Evolutionary conservation across 2,113 vertebrate species (phyloP).

Genomic region (Nycticebus coucang): DNA sequence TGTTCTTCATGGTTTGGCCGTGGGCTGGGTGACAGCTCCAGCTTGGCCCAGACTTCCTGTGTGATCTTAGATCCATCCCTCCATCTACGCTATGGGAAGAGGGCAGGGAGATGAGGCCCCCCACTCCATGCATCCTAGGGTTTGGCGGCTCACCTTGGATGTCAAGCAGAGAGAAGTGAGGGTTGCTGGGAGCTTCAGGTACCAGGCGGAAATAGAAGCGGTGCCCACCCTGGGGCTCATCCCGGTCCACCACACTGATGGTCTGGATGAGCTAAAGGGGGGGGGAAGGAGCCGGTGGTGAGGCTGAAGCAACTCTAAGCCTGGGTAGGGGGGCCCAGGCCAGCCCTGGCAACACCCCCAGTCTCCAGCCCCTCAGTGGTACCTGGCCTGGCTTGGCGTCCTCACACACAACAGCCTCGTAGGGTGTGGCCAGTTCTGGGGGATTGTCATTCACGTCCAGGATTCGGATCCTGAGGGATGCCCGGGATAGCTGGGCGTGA

Average conservation of each 20-base stretch:
- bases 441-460: constrained; percentile 99
- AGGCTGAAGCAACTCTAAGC: not conserved
- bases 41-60: not conserved
- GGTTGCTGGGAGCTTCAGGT: constrained; percentile 91
- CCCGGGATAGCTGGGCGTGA: constrained; percentile 90
- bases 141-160: constrained; percentile 89
- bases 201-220: constrained; percentile 95
- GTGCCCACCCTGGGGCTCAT: constrained; percentile 95
- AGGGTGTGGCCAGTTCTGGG: constrained; percentile 95
- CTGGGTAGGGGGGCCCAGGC: not conserved
- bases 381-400: constrained; percentile 97
- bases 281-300: constrained; percentile 14
- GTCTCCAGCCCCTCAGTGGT: not conserved
- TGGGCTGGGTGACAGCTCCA: not conserved
- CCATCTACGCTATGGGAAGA: not conserved
- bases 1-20: not conserved
- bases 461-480: constrained; percentile 93
- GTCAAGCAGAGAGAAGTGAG: constrained; percentile 94
- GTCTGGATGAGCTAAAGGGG: constrained; percentile 95
- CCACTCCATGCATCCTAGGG: not conserved
- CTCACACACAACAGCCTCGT: constrained; percentile 95
- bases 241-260: constrained; percentile 96
- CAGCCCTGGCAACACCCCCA: not conserved
- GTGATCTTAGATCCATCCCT: not conserved
- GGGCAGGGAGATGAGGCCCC: not conserved